These are phyloP conservation scores for Xenopus laevis DNA, from an alignment of 2,113 vertebrate species.

Conservation along the genomic window DNA sequence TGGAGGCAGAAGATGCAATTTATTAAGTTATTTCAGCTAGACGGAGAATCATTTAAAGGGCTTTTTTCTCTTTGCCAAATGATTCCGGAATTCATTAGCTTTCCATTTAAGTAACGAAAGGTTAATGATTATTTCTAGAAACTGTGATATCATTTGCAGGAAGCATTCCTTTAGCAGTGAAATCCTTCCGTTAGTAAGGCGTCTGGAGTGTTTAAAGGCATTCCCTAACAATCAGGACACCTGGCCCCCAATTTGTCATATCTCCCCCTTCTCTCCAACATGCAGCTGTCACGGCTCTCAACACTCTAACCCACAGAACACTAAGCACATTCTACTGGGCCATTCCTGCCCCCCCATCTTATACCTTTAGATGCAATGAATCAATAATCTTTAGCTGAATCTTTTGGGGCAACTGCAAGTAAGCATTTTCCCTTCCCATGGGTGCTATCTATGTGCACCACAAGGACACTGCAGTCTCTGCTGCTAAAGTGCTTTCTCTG, in stretches of 20 bases:
- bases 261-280: conserved; percentile 67
- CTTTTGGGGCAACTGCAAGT: conserved; percentile 46
- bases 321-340: conserved; percentile 55
- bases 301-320: conserved; percentile 61
- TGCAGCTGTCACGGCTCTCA: conserved; percentile 80
- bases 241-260: conserved; percentile 80
- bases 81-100: conserved; percentile 25
- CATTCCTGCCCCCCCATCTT: conserved; percentile 45
- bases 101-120: conserved; percentile 17
- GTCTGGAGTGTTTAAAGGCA: conserved; percentile 48
- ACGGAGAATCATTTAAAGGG: conserved; percentile 11
- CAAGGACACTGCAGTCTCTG: conserved; percentile 49
- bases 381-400: conserved; percentile 52
- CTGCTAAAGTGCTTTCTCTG: conserved; percentile 38
- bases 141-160: conserved; percentile 51
- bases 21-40: conserved; percentile 15
- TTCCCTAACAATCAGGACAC: conserved; percentile 62
- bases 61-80: conserved; percentile 14
- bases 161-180: conserved; percentile 67
- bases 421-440: conserved; percentile 47
- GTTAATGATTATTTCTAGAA: conserved; percentile 56
- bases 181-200: conserved; percentile 54
- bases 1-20: not conserved
- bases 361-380: conserved; percentile 58
- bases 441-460: not conserved